Percentiles rank a stretch among this genome's conserved stretches.
Conservation (phyloP, 2,113 vertebrate genomes). For the Pseudopodoces humilis region DNA sequence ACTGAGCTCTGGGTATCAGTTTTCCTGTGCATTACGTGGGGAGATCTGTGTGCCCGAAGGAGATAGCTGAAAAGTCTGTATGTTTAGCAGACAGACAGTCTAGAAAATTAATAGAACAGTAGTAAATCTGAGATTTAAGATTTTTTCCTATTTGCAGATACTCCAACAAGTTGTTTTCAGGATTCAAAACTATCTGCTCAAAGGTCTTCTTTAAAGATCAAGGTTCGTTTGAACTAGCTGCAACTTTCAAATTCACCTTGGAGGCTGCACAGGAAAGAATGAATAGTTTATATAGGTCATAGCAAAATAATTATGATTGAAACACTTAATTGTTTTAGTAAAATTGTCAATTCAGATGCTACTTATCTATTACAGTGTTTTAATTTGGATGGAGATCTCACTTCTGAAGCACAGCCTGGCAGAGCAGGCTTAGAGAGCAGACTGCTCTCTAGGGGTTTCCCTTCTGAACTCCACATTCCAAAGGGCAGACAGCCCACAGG, state of each 20-base stretch:
- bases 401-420: not conserved
- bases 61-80: not conserved
- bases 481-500: not conserved
- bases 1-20: not conserved
- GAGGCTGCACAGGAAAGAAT: not conserved
- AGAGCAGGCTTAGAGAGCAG: not conserved
- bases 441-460: not conserved
- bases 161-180: not conserved
- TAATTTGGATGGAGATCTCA: accelerated
- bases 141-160: not conserved
- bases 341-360: not conserved
- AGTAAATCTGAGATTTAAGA: not conserved
- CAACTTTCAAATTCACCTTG: not conserved
- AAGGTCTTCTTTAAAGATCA: not conserved
- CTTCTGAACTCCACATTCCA: not conserved
- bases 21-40: not conserved
- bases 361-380: not conserved
- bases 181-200: not conserved
- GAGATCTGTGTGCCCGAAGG: not conserved
- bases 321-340: not conserved
- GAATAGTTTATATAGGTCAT: not conserved
- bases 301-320: not conserved
- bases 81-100: not conserved
- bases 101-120: not conserved
- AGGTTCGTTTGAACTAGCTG: not conserved